A percentile compares a stretch with the other conserved stretches of the same genome.
Conservation (phyloP, 2,888 invertebrate species). For the Mythimna impura region DNA sequence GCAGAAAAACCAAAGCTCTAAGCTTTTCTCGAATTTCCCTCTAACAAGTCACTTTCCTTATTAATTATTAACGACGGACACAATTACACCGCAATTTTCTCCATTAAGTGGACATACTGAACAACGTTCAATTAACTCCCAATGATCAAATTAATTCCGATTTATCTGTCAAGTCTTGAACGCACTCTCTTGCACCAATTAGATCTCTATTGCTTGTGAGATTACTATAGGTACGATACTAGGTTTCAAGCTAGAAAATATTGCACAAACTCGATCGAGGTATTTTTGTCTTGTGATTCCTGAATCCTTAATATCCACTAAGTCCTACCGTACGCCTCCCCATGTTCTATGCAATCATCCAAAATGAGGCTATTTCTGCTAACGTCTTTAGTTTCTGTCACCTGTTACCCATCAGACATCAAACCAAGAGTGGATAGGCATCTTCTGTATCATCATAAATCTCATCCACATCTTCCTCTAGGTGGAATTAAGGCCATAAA, state of each 20-base stretch:
- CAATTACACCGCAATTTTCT: constrained; percentile 58
- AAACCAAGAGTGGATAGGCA: background rate
- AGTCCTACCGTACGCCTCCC: rapidly evolving
- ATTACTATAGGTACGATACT: constrained; percentile 20
- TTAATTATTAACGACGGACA: constrained; percentile 42
- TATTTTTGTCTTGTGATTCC: background rate
- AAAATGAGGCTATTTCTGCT: background rate
- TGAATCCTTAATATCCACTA: background rate
- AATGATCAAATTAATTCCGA: constrained; percentile 65
- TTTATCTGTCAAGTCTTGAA: constrained; percentile 64
- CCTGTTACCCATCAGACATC: background rate
- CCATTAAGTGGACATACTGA: constrained; percentile 40
- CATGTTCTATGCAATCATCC: background rate
- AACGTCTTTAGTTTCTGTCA: background rate
- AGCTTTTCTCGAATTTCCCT: constrained; percentile 41
- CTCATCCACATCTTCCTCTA: background rate
- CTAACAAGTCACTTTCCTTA: constrained; percentile 47
- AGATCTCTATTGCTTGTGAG: constrained; percentile 49
- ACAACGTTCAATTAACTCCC: constrained; percentile 65
- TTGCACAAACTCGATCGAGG: background rate
- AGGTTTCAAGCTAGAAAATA: background rate
- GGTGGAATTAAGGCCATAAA: background rate
- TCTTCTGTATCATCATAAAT: too few relatives aligned
- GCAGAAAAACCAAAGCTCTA: constrained; percentile 10
- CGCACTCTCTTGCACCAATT: constrained; percentile 65